Evolutionary conservation across 2,797 vertebrate species (phyloP), one percentile per base, ranked within the genome.

Genomic region (Myotis vivesi): DNA sequence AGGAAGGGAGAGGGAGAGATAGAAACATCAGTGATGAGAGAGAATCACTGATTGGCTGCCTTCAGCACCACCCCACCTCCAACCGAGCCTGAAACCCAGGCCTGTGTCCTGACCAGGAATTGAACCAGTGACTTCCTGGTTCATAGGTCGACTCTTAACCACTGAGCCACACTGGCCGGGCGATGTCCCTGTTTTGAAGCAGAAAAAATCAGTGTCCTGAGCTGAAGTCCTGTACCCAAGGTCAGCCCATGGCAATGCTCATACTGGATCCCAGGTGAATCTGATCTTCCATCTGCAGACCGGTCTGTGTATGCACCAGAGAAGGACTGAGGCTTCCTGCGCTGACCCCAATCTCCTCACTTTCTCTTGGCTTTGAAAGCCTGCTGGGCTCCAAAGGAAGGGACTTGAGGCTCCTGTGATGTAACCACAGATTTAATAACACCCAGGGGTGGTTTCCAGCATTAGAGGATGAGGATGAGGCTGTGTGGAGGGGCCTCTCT

Each of bases 341-440:
- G 59, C 30, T 95, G 88, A 96, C 88, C 94, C 71, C 53, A 86
- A 55, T 97, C 88, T 95, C 86, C 86, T 94, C 62, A 38, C 69
- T 91, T 30, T 87, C 33, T 57, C 72, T 49, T 49, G 71, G 62
- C 30, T 92, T 89, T 49, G 49, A 38, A 41, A 59, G 73, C 49
- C 81, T 82, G 81, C 77, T 23, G 62, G 33, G 64, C 72, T 82
- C 19, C 22, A 20, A 66, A 81, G 64, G 90, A 82, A 94, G 90
- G 66, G 57, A 20, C 20, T 4, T 62, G 72, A 66, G 59, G 22
- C 41, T 59, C 76, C 38, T 4, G 13, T 59, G 85, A 94, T 75
- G 73, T 75, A 38, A 73, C 66, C 38, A 28, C 57, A 1, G 4
- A 69, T 69, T 92, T 93, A 91, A 68, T 94, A 76, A 75, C 33